Percentiles rank a stretch among this genome's conserved stretches.
Evolutionary conservation across 2,888 invertebrate species (phyloP).

Genomic region (Eupithecia centaureata): DNA sequence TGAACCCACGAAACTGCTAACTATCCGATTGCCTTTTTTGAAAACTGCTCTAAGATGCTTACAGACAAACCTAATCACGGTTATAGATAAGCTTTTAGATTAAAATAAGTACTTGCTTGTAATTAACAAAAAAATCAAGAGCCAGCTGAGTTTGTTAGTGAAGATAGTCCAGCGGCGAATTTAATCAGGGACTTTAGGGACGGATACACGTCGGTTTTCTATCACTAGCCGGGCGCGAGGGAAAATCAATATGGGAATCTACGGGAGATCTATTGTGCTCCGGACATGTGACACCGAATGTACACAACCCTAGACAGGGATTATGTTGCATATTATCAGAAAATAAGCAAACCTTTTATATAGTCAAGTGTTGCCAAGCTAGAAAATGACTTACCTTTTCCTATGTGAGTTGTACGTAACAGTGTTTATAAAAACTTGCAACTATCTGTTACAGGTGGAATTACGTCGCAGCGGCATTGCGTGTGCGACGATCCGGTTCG

Average conservation of each 20-base stretch:
- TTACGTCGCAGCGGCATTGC: slow-evolving; percentile 60
- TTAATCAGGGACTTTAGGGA: slow-evolving; percentile 58
- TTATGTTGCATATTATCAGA: slow-evolving; percentile 31
- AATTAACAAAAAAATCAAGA: too few species aligned
- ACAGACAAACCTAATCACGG: too few species aligned
- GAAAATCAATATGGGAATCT: slow-evolving; percentile 54
- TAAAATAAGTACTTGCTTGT: too few species aligned
- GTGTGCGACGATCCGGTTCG: slow-evolving; percentile 65
- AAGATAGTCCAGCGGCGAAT: slow-evolving; percentile 56
- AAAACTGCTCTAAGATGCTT: too few species aligned
- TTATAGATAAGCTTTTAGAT: too few species aligned
- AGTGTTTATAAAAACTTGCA: slow-evolving; percentile 67
- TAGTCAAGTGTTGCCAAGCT: slow-evolving; percentile 14
- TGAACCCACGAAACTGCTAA: too few species aligned
- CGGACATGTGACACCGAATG: slow-evolving; percentile 50
- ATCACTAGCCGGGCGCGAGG: slow-evolving; percentile 59
- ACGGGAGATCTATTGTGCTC: slow-evolving; percentile 52
- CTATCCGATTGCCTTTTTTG: too few species aligned
- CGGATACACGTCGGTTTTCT: slow-evolving; percentile 67
- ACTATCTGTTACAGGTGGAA: slow-evolving; percentile 67
- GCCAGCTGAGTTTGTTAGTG: slow-evolving; percentile 62
- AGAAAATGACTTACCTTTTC: slow-evolving; percentile 20
- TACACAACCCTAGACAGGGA: slow-evolving; percentile 40
- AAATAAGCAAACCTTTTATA: background rate
- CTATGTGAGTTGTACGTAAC: slow-evolving; percentile 33